phyloP scores from a whole-genome alignment of 2,888 invertebrate genomes.

The Autographa pulchrina region DNA sequence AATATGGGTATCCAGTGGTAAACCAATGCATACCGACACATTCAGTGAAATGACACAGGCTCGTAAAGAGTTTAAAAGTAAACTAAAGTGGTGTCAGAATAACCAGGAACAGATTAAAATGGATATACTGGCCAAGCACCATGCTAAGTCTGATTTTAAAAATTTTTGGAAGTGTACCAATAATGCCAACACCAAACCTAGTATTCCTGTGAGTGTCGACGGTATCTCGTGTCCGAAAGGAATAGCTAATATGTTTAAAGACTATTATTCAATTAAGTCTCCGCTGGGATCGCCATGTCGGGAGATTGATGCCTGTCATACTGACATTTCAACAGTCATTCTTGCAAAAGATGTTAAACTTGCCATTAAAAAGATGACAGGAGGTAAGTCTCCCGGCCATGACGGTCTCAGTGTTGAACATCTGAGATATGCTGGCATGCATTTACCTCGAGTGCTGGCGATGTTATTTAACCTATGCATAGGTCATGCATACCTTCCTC shows the following conservation, averaged over 20 bases:
- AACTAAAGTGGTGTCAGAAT: neutral
- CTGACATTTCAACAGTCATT: neutral
- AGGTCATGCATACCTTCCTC: neutral
- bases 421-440: neutral
- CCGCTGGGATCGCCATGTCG: neutral
- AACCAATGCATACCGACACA: neutral
- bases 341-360: neutral
- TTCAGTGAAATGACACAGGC: neutral
- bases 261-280: neutral
- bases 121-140: neutral
- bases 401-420: conserved; percentile 1
- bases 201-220: conserved; percentile 1
- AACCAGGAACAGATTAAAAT: neutral
- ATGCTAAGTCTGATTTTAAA: neutral
- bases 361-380: neutral
- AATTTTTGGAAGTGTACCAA: neutral
- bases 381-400: neutral
- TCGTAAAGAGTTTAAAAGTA: neutral
- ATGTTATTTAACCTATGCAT: neutral
- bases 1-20: neutral
- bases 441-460: neutral
- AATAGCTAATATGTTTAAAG: neutral
- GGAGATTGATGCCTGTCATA: neutral
- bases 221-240: neutral
- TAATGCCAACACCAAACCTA: neutral